These are phyloP conservation scores for Gallinago solitaria DNA, from an alignment of 2,797 vertebrate genomes.

Conservation along the genomic window DNA sequence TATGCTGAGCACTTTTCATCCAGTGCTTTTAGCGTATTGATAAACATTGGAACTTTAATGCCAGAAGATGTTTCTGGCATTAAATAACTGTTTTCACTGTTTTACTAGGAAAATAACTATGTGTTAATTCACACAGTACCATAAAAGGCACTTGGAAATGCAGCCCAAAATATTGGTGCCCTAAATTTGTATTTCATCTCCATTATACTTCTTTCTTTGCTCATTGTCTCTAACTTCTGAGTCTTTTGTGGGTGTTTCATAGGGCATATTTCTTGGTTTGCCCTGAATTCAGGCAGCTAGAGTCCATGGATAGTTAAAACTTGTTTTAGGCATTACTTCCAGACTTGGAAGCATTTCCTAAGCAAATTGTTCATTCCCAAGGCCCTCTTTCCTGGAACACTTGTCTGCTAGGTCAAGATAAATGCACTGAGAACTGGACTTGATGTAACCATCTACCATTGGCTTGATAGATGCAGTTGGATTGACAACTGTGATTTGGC, in stretches of 20 bases:
- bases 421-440: neutral
- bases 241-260: neutral
- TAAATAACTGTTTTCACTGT: neutral
- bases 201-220: neutral
- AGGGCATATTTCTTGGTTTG: neutral
- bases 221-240: neutral
- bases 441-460: neutral
- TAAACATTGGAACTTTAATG: neutral
- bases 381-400: neutral
- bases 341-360: neutral
- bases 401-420: conserved; percentile 1
- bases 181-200: neutral
- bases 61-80: neutral
- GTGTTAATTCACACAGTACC: neutral
- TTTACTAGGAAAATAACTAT: neutral
- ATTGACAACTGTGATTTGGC: conserved; percentile 19
- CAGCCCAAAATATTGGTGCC: neutral
- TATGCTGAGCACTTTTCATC: neutral
- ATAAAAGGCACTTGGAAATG: neutral
- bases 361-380: neutral
- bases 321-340: neutral
- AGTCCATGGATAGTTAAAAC: neutral
- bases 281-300: neutral
- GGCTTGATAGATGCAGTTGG: neutral
- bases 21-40: neutral